Percentiles rank a stretch among this genome's conserved stretches.
These are phyloP conservation scores for Ochropleura leucogaster DNA, from an alignment of 2,888 invertebrate genomes.

Conservation along the genomic window DNA sequence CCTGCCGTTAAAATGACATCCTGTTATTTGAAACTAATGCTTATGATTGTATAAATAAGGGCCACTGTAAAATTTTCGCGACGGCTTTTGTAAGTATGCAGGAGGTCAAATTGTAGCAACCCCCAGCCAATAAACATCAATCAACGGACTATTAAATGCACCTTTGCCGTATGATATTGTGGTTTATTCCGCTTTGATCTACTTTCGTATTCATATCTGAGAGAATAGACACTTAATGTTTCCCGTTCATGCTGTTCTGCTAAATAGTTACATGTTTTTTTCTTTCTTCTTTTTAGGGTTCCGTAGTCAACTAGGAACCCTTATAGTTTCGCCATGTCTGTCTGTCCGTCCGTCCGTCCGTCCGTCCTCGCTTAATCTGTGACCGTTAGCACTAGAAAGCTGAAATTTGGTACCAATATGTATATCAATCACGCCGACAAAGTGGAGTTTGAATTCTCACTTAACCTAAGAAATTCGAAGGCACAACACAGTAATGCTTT, in stretches of 20 bases:
- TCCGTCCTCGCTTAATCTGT: no score
- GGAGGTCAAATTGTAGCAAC: constrained; percentile 68
- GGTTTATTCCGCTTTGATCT: constrained; percentile 70
- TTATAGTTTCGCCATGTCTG: no score
- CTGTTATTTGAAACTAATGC: constrained; percentile 37
- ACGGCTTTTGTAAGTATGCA: constrained; percentile 34
- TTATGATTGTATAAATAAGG: constrained; percentile 16
- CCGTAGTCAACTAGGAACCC: no score
- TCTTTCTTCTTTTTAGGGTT: no score
- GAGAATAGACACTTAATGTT: neutral
- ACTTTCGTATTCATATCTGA: neutral
- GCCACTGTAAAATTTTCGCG: neutral
- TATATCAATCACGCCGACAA: no score
- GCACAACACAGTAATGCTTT: no score
- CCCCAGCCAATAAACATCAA: constrained; percentile 83
- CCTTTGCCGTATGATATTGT: constrained; percentile 78
- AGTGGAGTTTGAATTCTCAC: no score
- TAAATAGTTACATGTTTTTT: neutral
- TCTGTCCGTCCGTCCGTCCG: no score
- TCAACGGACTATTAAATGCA: constrained; percentile 84
- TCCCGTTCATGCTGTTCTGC: neutral
- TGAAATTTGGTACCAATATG: no score
- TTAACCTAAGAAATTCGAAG: no score
- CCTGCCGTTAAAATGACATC: constrained; percentile 2
- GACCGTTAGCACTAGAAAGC: no score